Evolutionary conservation across 1,140 invertebrate species (phyloP), one percentile per base, ranked within the genome.

Genomic region (Euwallacea fornicatus): DNA sequence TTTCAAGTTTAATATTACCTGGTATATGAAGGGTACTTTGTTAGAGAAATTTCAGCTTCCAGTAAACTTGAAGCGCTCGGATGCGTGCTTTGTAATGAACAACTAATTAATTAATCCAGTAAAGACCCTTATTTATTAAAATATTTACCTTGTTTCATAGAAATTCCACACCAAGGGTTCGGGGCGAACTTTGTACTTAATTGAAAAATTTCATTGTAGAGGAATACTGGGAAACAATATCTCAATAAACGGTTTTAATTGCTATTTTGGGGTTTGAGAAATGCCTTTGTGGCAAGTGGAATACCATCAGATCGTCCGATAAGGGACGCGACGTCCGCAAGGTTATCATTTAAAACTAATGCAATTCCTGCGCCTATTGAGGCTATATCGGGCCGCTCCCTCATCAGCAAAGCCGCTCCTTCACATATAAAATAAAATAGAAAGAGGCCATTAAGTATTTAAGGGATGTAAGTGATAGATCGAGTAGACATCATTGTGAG

Each of bases 401-500:
- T 33, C 21, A 33, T 33, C 21, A 4, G 4, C 21, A 33, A 4
- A 33, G 21, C 21, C 21, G 21, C 21, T 1, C 21, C 21, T 33
- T 33, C 21, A 33, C 21, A 33, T 4, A 33, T 33, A 21, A 71
- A 71, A 59, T 63, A 56, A 71, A 71, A 71, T 71, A 71, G 63
- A 75, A 72, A 63, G 69, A 66, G 66, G 67, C 69, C 70, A 73
- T 76, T 76, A 76, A 76, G 62, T 71, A 76, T 76, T 76, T 71
- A 76, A 68, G 54, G 66, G 21, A 58, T 42, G 73, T 76, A 74
- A 76, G 75, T 76, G 75, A 72, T 74, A 71, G 71, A 73, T 74
- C 73, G 75, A 68, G 73, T 76, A 69, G 74, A 63, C 67, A 74
- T 74, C 62, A 75, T 72, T 76, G 68, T 76, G 73, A 72, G 75